Conservation (phyloP, 2,113 vertebrate genomes). For the Pterocles burchelli region DNA sequence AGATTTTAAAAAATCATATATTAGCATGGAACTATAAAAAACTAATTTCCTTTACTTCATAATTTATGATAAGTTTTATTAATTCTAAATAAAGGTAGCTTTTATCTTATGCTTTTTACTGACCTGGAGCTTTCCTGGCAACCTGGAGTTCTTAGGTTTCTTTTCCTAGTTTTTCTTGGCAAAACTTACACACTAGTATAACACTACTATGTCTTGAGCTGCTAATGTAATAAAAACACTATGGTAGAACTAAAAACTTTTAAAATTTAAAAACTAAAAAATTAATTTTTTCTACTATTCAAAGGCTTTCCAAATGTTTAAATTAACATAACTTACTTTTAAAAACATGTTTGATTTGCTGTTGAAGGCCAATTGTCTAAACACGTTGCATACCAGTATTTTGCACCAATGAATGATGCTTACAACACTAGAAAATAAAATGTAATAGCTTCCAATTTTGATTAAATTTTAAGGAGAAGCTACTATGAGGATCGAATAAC, state of each 20-base stretch:
- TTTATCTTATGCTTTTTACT: not conserved
- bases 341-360: not conserved
- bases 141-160: not conserved
- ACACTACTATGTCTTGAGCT: not conserved
- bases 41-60: not conserved
- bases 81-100: not conserved
- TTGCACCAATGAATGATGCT: not conserved
- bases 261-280: not conserved
- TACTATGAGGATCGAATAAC: not conserved
- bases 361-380: not conserved
- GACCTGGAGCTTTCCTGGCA: not conserved
- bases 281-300: not conserved
- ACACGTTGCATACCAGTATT: not conserved
- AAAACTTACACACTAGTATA: not conserved
- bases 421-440: not conserved
- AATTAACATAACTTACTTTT: not conserved
- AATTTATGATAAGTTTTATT: not conserved
- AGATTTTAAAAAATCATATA: not conserved
- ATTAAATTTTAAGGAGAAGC: not conserved
- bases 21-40: not conserved
- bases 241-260: not conserved
- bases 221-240: not conserved
- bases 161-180: not conserved
- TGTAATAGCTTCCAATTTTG: not conserved
- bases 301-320: not conserved